Base-by-base conservation (phyloP, 2,113 vertebrate genomes). In the Trogon melanurus region DNA sequence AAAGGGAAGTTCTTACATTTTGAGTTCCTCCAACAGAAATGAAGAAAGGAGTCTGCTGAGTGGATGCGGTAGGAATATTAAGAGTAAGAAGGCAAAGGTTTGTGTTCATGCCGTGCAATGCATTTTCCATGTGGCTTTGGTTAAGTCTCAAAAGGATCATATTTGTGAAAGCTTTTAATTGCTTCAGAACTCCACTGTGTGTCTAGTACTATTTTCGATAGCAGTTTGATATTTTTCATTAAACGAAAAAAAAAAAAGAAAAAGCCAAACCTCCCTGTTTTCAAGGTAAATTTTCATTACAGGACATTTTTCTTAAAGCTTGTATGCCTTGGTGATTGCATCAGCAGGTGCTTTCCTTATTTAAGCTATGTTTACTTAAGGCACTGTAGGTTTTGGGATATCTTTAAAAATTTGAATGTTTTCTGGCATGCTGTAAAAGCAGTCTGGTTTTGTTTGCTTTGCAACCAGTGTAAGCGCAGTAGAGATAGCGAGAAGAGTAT, bases 211-310 rank as follows among this genome's bases (percentile, higher is more conserved):
- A 3, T 84, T 80, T 91, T 70, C 51, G 36, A 4, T 6, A 44
- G 16, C 30, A 79, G 10, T 53, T 38, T 86, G 14, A 3, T 72
- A 5, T 58, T n/a, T 65, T 88, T 65, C 10, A 19, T 53, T 60
- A 70, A 80, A 78, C 30, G 10, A 32, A 56, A 34, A 62, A 64
- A 54, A 75, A 80, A 12, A 4, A 36, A 76, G 66, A 1, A 7
- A 11, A 61, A 60, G 4, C 4, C 6, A 6, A 3, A 1, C 1
- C 0, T 4, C 12, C 1, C 3, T 21, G 16, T 56, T 80, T 90
- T 88, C n/a, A 56, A 36, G 23, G 29, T 51, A 27, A 66, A 38
- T 45, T 65, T 83, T 85, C 56, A 56, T 71, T 83, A 13, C 4
- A 73, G 23, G 8, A 8, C 13, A 22, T 6, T 74, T 67, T 65